These are phyloP conservation scores for Lycia hirtaria DNA, from an alignment of 2,888 invertebrate genomes.

Conservation along the genomic window DNA sequence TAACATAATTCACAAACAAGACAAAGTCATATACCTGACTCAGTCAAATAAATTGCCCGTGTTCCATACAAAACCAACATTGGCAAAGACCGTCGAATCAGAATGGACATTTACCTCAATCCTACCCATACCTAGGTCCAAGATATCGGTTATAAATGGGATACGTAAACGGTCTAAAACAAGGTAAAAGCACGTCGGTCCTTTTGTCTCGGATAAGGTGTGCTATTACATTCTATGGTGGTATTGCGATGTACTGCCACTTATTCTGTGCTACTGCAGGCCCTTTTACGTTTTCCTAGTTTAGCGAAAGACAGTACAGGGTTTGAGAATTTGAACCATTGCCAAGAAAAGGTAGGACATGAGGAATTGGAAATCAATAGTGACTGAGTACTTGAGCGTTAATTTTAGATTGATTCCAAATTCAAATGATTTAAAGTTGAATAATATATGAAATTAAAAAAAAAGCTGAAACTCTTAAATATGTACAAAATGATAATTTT, in stretches of 20 bases:
- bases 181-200: constrained; percentile 53
- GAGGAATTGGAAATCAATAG: too few relatives aligned
- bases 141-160: constrained; percentile 52
- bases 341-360: too few relatives aligned
- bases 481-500: too few relatives aligned
- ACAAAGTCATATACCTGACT: too few relatives aligned
- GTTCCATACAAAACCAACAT: constrained; percentile 19
- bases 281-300: constrained; percentile 6
- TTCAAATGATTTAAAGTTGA: too few relatives aligned
- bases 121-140: constrained; percentile 44
- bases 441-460: too few relatives aligned
- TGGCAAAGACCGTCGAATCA: constrained; percentile 33
- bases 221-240: constrained; percentile 52
- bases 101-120: constrained; percentile 45
- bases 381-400: too few relatives aligned
- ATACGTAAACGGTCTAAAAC: constrained; percentile 50
- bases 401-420: too few relatives aligned
- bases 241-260: too few relatives aligned
- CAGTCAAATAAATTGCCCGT: neutral
- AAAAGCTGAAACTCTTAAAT: too few relatives aligned
- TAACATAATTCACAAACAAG: too few relatives aligned
- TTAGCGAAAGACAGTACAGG: constrained; percentile 1
- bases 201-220: constrained; percentile 67
- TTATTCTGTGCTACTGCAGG: too few relatives aligned
- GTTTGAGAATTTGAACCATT: neutral